These are phyloP conservation scores for Columbina picui DNA, from an alignment of 2,113 vertebrate genomes.

Conservation along the genomic window DNA sequence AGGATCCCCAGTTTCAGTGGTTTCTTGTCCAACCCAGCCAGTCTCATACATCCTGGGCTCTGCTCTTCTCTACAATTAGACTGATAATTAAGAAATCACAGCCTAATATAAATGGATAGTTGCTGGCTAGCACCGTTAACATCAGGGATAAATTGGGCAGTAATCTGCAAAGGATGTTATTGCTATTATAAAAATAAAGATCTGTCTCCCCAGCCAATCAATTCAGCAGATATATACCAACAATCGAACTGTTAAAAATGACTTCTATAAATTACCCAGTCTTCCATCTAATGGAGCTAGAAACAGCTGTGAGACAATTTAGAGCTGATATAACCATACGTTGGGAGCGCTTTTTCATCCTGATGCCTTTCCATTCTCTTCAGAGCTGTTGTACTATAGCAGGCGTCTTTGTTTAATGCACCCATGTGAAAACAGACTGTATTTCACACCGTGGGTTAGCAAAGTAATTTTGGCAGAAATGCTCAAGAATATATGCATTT, in stretches of 20 bases:
- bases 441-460: slow-evolving; percentile 66
- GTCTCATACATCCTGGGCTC: background rate
- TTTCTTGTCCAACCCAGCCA: slow-evolving; percentile 52
- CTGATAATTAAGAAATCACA: slow-evolving; percentile 78
- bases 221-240: slow-evolving; percentile 81
- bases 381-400: slow-evolving; percentile 38
- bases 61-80: slow-evolving; percentile 69
- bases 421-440: slow-evolving; percentile 69
- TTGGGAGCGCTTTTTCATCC: slow-evolving; percentile 66
- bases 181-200: slow-evolving; percentile 82
- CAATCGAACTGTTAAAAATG: slow-evolving; percentile 82
- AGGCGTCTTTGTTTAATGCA: slow-evolving; percentile 68
- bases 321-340: slow-evolving; percentile 65
- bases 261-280: slow-evolving; percentile 77
- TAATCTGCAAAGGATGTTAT: slow-evolving; percentile 78
- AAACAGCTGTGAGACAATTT: slow-evolving; percentile 80
- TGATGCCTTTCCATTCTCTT: slow-evolving; percentile 36
- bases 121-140: slow-evolving; percentile 46
- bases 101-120: slow-evolving; percentile 69
- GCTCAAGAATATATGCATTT: slow-evolving; percentile 69
- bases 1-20: background rate
- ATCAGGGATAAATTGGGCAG: slow-evolving; percentile 74
- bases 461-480: slow-evolving; percentile 66
- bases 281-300: slow-evolving; percentile 74
- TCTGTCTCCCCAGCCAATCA: slow-evolving; percentile 80